phyloP scores from a whole-genome alignment of 2,888 invertebrate genomes.

The Hipparchia semele region DNA sequence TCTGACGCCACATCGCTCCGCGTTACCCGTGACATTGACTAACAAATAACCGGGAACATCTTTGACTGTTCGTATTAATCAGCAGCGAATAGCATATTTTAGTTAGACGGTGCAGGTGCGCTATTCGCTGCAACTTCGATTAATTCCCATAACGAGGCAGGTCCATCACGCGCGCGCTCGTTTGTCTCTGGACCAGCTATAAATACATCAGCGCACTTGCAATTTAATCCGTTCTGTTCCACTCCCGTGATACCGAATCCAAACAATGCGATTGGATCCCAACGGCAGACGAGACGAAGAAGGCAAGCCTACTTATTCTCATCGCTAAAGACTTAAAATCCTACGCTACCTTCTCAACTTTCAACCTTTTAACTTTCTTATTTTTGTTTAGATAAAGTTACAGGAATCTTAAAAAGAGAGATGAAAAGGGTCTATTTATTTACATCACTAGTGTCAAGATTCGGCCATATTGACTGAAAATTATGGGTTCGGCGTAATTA shows the following conservation, averaged over 20 bases:
- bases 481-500: too few relatives aligned
- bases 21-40: not conserved
- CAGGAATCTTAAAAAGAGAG: too few relatives aligned
- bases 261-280: slow-evolving; percentile 36
- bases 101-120: slow-evolving; percentile 74
- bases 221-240: slow-evolving; percentile 80
- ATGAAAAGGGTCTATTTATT: too few relatives aligned
- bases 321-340: not conserved
- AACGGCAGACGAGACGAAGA: slow-evolving; percentile 26
- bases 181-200: slow-evolving; percentile 80
- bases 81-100: slow-evolving; percentile 64
- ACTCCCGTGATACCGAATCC: slow-evolving; percentile 57
- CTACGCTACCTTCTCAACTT: not conserved
- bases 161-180: slow-evolving; percentile 80
- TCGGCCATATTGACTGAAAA: too few relatives aligned
- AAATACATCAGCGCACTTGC: slow-evolving; percentile 82
- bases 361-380: not conserved
- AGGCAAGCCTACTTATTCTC: not conserved
- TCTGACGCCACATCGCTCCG: slow-evolving; percentile 3
- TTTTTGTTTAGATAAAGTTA: not conserved
- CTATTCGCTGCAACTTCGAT: slow-evolving; percentile 77
- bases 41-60: slow-evolving; percentile 30
- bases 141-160: slow-evolving; percentile 82
- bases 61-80: slow-evolving; percentile 44
- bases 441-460: too few relatives aligned